Conservation (phyloP, 2,113 vertebrate species). For the Anolis sagrei region DNA sequence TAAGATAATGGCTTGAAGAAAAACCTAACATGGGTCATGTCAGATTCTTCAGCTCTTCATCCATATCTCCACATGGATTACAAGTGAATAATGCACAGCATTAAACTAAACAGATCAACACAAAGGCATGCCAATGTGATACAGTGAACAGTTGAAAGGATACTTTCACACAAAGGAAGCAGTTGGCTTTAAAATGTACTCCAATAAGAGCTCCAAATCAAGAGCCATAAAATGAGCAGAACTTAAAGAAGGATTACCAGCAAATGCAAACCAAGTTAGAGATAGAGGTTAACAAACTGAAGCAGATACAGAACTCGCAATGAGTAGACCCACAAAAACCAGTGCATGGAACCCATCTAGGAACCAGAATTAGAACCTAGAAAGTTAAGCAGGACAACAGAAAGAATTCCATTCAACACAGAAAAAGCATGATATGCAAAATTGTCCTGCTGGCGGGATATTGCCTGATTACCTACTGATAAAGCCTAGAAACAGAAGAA, state of each 20-base stretch:
- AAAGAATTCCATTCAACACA: too few relatives aligned
- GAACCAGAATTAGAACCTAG: background rate
- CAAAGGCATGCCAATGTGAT: background rate
- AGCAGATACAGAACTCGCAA: background rate
- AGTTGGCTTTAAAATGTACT: background rate
- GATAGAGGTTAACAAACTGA: background rate
- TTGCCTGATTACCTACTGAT: too few relatives aligned
- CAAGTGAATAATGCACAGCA: background rate
- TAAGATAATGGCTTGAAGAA: background rate
- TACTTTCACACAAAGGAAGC: too few relatives aligned
- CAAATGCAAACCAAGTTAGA: background rate
- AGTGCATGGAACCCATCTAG: background rate
- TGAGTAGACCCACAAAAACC: background rate
- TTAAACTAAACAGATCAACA: too few relatives aligned
- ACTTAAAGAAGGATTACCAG: background rate
- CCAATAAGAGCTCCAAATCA: background rate
- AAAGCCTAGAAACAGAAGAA: background rate
- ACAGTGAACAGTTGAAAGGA: background rate
- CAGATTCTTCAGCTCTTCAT: background rate
- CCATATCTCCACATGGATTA: too few relatives aligned
- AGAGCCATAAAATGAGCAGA: background rate
- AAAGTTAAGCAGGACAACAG: background rate
- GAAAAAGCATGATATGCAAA: background rate
- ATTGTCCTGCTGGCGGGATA: background rate
- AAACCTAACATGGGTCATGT: too few relatives aligned